These are phyloP conservation scores for Prunella fulvescens DNA, from an alignment of 2,113 vertebrate genomes.

Conservation along the genomic window DNA sequence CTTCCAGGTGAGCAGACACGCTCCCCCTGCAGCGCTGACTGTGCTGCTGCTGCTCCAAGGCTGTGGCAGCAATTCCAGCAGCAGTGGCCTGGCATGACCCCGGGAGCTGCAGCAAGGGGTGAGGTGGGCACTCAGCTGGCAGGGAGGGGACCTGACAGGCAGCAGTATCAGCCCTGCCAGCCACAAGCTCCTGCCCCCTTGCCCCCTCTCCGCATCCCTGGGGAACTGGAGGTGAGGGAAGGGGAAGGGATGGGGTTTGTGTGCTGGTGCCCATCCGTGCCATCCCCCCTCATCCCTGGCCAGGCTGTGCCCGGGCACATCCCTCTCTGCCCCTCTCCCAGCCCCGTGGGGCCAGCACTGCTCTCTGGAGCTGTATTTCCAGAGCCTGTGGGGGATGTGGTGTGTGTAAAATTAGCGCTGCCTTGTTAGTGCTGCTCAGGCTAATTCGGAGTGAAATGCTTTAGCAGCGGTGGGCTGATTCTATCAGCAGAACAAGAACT, in stretches of 20 bases:
- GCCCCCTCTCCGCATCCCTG: background rate
- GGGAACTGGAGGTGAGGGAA: background rate
- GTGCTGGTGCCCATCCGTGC: background rate
- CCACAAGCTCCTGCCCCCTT: background rate
- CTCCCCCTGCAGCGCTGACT: background rate
- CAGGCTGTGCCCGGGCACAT: fast-evolving
- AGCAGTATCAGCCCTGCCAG: background rate
- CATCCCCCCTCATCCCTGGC: fast-evolving
- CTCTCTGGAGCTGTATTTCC: slow-evolving; percentile 31
- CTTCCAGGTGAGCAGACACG: background rate
- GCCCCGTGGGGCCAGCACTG: background rate
- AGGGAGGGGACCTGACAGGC: background rate
- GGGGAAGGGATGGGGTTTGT: background rate
- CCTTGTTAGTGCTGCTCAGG: slow-evolving; percentile 78
- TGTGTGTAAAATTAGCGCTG: slow-evolving; percentile 74
- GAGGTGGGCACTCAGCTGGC: background rate
- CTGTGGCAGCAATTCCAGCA: background rate
- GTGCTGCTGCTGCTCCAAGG: background rate
- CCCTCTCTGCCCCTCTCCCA: background rate
- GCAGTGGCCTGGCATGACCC: background rate
- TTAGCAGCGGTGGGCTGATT: slow-evolving; percentile 80
- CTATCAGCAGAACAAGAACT: slow-evolving; percentile 79
- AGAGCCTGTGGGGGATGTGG: slow-evolving; percentile 62
- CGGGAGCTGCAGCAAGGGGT: background rate
- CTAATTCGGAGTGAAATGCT: slow-evolving; percentile 83